These are phyloP conservation scores for Phocoena phocoena DNA, from an alignment of 2,113 vertebrate species.

Conservation along the genomic window DNA sequence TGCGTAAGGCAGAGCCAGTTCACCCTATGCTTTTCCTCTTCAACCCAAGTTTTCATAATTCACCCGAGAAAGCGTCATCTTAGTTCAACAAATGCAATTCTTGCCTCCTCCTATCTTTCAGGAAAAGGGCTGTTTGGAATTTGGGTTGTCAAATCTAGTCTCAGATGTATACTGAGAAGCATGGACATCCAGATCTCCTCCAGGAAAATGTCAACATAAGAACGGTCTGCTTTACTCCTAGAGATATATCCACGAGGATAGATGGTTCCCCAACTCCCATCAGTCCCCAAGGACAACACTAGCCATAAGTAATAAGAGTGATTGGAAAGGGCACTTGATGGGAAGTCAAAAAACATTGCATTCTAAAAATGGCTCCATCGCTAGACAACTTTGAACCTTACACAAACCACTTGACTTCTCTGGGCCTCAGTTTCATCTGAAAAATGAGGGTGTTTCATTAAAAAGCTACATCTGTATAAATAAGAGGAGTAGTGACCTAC, in stretches of 20 bases:
- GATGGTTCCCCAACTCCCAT: background rate
- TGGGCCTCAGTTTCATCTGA: background rate
- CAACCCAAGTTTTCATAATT: background rate
- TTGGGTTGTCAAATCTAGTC: too few relatives aligned
- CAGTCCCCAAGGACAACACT: background rate
- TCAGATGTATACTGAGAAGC: background rate
- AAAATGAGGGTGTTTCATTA: background rate
- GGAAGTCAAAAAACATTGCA: background rate
- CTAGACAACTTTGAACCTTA: background rate
- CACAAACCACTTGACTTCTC: background rate
- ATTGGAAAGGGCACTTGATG: background rate
- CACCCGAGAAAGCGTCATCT: background rate
- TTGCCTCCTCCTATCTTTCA: background rate
- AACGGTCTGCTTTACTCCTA: background rate
- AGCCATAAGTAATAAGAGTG: background rate
- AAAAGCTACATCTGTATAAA: background rate
- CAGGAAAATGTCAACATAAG: background rate
- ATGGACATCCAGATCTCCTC: background rate
- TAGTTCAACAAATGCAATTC: background rate
- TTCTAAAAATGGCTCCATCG: background rate
- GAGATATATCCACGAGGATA: background rate
- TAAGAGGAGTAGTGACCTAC: background rate
- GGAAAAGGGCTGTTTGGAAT: background rate
- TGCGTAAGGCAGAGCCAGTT: background rate
- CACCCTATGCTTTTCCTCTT: background rate